Percentiles rank a stretch among this genome's conserved stretches.
Evolutionary conservation across 1,140 invertebrate species (phyloP).

Genomic region (Bilobella aurantiaca): DNA sequence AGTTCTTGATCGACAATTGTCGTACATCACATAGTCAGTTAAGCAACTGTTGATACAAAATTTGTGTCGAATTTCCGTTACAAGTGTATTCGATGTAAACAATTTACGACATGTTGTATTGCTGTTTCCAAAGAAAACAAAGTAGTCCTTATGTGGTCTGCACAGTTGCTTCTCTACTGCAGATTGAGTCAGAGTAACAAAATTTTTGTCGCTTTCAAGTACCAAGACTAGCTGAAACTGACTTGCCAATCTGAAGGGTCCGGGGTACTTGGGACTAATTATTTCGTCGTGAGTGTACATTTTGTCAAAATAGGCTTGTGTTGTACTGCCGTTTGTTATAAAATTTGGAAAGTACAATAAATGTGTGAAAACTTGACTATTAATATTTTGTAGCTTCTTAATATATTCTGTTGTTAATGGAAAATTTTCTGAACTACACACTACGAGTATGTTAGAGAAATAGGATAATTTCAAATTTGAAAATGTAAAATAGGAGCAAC

Average conservation of each 20-base stretch:
- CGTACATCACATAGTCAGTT: too few species aligned
- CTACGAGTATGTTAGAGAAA: too few species aligned
- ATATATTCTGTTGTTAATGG: too few species aligned
- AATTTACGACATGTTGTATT: neutral
- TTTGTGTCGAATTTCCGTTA: neutral
- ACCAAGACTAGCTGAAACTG: neutral
- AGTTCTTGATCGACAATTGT: neutral
- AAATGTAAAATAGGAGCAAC: too few species aligned
- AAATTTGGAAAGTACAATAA: too few species aligned
- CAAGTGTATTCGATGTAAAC: neutral
- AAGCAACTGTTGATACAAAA: neutral
- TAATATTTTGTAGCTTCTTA: too few species aligned
- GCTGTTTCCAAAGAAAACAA: neutral
- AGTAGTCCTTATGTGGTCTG: neutral
- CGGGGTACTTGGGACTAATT: neutral
- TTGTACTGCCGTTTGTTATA: too few species aligned
- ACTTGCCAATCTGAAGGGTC: neutral
- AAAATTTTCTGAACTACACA: too few species aligned
- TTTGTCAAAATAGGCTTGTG: neutral
- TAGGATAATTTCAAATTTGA: too few species aligned
- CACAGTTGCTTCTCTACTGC: neutral
- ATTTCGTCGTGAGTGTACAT: neutral
- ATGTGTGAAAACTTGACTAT: too few species aligned
- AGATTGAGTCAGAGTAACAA: neutral
- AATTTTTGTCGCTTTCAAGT: neutral